Evolutionary conservation across 2,888 invertebrate genomes (phyloP).

Genomic region (Drosophila demipolita): DNA sequence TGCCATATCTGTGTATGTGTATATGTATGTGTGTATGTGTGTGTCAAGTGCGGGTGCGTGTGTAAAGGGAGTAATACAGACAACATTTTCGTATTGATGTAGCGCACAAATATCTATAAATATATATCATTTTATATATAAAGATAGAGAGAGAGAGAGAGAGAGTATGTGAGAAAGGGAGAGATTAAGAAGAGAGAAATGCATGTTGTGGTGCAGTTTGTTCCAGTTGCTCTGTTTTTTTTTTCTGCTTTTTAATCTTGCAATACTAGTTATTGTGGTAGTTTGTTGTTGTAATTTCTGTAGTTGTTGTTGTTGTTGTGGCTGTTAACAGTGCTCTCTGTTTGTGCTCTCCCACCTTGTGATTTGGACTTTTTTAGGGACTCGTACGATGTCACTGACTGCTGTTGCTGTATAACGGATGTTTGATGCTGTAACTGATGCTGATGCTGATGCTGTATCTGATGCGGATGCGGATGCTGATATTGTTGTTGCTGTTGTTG

Average conservation of each 20-base stretch:
- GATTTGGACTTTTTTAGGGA: constrained; percentile 94
- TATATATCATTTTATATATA: constrained; percentile 6
- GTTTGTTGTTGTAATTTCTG: constrained; percentile 30
- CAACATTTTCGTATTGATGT: constrained; percentile 30
- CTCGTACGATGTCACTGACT: constrained; percentile 85
- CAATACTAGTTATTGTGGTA: constrained; percentile 38
- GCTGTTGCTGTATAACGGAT: constrained; percentile 79
- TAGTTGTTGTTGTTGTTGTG: constrained; percentile 31
- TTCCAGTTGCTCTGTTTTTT: constrained; percentile 7
- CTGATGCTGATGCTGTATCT: constrained; percentile 62
- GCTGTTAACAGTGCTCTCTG: constrained; percentile 63
- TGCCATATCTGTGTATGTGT: constrained; percentile 24
- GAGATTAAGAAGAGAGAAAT: constrained; percentile 13
- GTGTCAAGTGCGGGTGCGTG: constrained; percentile 3
- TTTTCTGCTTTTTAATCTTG: constrained; percentile 15
- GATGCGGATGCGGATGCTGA: constrained; percentile 63
- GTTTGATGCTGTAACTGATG: constrained; percentile 71
- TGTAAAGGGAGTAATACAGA: constrained; percentile 25
- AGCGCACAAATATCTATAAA: constrained; percentile 29
- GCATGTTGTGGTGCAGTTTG: constrained; percentile 28
- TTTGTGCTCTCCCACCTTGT: constrained; percentile 94
- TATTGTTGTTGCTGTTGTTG: constrained; percentile 43
- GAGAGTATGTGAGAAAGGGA: constrained; percentile 5
- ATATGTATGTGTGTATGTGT: constrained; percentile 6
- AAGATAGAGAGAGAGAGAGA: constrained; percentile 16